These are phyloP conservation scores for Meda fulgida DNA, from an alignment of 2,797 vertebrate species.

Conservation along the genomic window DNA sequence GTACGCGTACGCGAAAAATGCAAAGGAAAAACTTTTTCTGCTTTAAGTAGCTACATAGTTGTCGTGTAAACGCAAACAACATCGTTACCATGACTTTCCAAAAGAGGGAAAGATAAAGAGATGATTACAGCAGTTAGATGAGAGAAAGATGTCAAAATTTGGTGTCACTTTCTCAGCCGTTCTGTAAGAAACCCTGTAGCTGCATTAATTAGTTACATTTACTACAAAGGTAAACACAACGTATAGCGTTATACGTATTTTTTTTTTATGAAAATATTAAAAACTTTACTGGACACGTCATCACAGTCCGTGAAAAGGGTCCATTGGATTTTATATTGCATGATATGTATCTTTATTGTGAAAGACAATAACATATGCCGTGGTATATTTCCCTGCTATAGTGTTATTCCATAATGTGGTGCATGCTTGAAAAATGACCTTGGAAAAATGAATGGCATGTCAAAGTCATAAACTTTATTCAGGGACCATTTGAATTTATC, in stretches of 20 bases:
- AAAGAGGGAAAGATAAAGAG: neutral
- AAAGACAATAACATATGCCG: neutral
- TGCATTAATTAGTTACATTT: neutral
- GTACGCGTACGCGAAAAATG: neutral
- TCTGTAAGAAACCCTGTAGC: neutral
- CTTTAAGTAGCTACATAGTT: neutral
- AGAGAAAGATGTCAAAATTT: neutral
- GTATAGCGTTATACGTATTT: neutral
- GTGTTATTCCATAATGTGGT: neutral
- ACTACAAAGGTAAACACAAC: neutral
- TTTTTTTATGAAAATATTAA: neutral
- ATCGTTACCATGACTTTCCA: neutral
- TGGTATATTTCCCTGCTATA: neutral
- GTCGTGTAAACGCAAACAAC: neutral
- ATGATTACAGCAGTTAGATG: neutral
- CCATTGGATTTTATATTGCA: no score
- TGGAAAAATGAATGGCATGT: neutral
- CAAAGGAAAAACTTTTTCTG: neutral
- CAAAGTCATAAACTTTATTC: slow-evolving; percentile 56
- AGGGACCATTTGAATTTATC: slow-evolving; percentile 20
- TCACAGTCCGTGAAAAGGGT: no score
- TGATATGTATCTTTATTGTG: neutral
- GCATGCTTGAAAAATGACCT: neutral
- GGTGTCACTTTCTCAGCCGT: neutral
- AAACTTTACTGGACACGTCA: neutral